These are phyloP conservation scores for Melinopterus prodromus DNA, from an alignment of 2,888 invertebrate genomes.

Conservation along the genomic window DNA sequence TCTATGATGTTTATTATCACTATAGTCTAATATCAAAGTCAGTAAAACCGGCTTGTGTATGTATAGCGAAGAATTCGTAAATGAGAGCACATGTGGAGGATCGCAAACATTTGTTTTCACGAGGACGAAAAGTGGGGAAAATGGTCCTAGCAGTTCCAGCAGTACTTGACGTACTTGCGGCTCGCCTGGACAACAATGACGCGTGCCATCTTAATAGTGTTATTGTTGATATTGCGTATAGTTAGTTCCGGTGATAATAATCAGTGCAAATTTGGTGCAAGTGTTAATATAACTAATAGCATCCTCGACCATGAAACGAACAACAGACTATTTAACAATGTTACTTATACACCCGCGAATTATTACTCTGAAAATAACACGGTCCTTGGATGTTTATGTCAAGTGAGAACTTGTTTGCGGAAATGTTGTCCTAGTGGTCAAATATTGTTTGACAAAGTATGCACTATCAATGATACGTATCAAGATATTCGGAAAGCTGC, in stretches of 20 bases:
- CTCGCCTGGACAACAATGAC: neutral
- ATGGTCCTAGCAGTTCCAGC: neutral
- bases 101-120: neutral
- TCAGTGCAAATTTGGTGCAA: slow-evolving; percentile 9
- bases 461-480: neutral
- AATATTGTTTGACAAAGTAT: neutral
- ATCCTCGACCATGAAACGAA: neutral
- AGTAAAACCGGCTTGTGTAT: neutral
- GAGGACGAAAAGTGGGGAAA: neutral
- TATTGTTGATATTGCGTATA: neutral
- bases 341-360: neutral
- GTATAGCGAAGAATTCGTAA: neutral
- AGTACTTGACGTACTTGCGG: neutral
- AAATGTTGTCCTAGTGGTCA: neutral
- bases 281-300: slow-evolving; percentile 16
- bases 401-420: neutral
- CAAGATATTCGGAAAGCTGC: neutral
- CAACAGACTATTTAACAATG: neutral
- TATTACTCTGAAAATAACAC: neutral
- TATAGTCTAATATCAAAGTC: neutral
- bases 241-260: neutral
- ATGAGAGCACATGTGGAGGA: neutral
- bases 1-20: neutral
- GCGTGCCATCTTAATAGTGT: neutral
- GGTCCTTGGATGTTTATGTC: neutral